Conservation (phyloP, 2,888 invertebrate genomes). For the Strigamia transsilvanica region DNA sequence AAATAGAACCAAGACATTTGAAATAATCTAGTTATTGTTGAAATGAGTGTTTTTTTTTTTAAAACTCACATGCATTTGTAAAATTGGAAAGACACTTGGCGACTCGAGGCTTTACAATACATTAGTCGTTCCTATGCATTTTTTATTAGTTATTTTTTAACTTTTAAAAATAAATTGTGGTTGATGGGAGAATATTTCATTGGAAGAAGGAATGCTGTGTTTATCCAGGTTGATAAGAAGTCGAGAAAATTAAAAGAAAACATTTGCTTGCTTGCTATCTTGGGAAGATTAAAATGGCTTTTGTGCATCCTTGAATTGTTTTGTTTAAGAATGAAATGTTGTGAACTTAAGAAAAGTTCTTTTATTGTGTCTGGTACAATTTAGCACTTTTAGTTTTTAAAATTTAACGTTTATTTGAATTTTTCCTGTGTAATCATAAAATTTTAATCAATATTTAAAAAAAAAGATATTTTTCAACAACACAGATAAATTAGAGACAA, state of each 20-base stretch:
- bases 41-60: too few species aligned
- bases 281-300: slow-evolving; percentile 38
- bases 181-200: too few species aligned
- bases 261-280: slow-evolving; percentile 44
- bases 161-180: too few species aligned
- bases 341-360: not conserved
- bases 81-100: too few species aligned
- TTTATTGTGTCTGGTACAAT: not conserved
- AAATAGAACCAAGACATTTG: too few species aligned
- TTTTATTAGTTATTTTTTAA: too few species aligned
- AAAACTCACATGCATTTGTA: too few species aligned
- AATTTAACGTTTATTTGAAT: too few species aligned
- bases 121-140: too few species aligned
- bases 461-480: not conserved
- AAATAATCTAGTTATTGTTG: too few species aligned
- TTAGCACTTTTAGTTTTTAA: not conserved
- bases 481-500: not conserved
- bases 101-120: too few species aligned
- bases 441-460: not conserved
- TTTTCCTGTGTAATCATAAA: not conserved
- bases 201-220: not conserved
- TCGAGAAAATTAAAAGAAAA: slow-evolving; percentile 43
- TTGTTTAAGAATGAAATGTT: not conserved
- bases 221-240: slow-evolving; percentile 13
- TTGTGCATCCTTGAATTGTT: slow-evolving; percentile 1